Evolutionary conservation across 1,140 invertebrate species (phyloP).

Genomic region (Drosophila elegans): DNA sequence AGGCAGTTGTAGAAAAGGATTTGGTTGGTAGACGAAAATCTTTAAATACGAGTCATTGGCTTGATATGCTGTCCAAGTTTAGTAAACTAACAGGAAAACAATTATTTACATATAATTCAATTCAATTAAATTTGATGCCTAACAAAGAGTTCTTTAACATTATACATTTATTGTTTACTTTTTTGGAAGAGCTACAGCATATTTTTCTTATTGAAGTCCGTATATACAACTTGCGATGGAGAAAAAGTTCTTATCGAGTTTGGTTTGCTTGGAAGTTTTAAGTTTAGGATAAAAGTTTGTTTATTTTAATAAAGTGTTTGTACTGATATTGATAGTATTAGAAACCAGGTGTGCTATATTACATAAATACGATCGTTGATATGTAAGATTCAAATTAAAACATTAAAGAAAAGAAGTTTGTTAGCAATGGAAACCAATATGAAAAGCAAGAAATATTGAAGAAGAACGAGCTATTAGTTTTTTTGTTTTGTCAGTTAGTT

Average conservation of each 20-base stretch:
- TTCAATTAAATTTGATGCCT: conserved; percentile 24
- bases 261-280: conserved; percentile 42
- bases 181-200: conserved; percentile 71
- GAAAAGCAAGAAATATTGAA: neutral
- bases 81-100: conserved; percentile 41
- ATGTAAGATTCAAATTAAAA: conserved; percentile 67
- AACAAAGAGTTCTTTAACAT: conserved; percentile 33
- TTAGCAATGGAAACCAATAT: conserved; percentile 2
- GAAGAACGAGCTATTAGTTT: neutral
- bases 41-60: conserved; percentile 52
- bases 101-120: conserved; percentile 60
- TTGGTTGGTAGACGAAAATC: conserved; percentile 60
- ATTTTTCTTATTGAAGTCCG: conserved; percentile 69
- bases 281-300: conserved; percentile 47
- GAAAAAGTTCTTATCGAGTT: conserved; percentile 44
- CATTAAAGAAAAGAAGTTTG: conserved; percentile 1
- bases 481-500: neutral
- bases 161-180: conserved; percentile 33
- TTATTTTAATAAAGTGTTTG: conserved; percentile 54
- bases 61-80: conserved; percentile 67
- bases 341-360: conserved; percentile 82
- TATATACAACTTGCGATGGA: conserved; percentile 65
- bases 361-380: conserved; percentile 72
- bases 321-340: conserved; percentile 81
- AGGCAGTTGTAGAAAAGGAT: conserved; percentile 55